Evolutionary conservation across 2,888 invertebrate species (phyloP).

Genomic region (Leptinotarsa juncta): DNA sequence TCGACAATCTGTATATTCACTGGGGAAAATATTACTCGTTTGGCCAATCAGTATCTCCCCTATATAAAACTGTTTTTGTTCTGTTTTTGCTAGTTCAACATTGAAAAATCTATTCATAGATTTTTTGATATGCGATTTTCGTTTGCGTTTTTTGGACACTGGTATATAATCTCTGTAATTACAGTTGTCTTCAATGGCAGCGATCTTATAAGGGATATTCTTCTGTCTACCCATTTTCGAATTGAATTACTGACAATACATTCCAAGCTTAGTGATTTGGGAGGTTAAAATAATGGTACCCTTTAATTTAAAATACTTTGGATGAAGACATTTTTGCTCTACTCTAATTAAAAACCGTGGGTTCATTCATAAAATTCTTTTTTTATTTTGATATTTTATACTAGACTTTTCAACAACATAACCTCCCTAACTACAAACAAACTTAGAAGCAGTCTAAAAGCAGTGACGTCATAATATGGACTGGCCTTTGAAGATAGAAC

Average conservation of each 20-base stretch:
- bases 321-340: too few species aligned
- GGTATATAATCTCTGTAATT: slow-evolving; percentile 43
- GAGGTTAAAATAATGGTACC: not conserved
- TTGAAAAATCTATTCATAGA: slow-evolving; percentile 29
- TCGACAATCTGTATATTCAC: slow-evolving; percentile 52
- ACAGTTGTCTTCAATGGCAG: slow-evolving; percentile 29
- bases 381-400: too few species aligned
- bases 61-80: slow-evolving; percentile 46
- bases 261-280: not conserved
- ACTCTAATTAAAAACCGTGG: too few species aligned
- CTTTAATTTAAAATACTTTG: not conserved
- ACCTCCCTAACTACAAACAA: too few species aligned
- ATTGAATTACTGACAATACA: not conserved
- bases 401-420: too few species aligned
- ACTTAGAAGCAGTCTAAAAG: too few species aligned
- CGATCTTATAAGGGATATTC: slow-evolving; percentile 38
- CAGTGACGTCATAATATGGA: too few species aligned
- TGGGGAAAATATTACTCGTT: slow-evolving; percentile 55
- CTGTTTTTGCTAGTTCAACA: slow-evolving; percentile 37
- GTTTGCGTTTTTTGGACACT: slow-evolving; percentile 44
- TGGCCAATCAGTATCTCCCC: slow-evolving; percentile 56
- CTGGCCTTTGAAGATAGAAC: too few species aligned
- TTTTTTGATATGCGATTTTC: slow-evolving; percentile 22
- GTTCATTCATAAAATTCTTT: too few species aligned
- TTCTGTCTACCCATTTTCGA: slow-evolving; percentile 31